Conservation (phyloP, 2,113 vertebrate species). For the Herpailurus yagouaroundi region DNA sequence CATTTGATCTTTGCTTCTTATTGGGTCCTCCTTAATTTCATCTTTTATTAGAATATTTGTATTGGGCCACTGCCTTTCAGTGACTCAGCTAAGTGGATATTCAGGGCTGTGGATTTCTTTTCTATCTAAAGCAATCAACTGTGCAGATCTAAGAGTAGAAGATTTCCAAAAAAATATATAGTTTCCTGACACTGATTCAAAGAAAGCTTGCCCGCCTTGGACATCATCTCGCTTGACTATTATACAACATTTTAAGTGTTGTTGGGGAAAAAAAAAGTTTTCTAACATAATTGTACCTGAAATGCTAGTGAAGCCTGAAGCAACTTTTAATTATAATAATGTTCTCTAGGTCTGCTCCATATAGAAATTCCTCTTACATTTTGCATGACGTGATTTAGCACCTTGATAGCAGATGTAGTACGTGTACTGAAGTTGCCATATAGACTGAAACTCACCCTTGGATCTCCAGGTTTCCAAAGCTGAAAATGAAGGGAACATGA, state of each 20-base stretch:
- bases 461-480: not conserved
- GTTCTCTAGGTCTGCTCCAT: not conserved
- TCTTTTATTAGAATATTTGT: slow-evolving; percentile 56
- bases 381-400: not conserved
- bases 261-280: not conserved
- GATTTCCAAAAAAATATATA: not conserved
- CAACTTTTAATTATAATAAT: not conserved
- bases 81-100: slow-evolving; percentile 45
- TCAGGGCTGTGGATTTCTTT: not conserved
- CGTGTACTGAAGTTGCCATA: not conserved
- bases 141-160: not conserved
- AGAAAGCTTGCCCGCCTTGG: not conserved
- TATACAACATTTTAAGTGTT: not conserved
- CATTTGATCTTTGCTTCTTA: slow-evolving; percentile 50
- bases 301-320: not conserved
- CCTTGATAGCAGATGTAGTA: not conserved
- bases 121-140: slow-evolving; percentile 15
- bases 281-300: not conserved
- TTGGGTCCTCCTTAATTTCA: slow-evolving; percentile 49
- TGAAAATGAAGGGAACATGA: not conserved
- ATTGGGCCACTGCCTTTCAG: slow-evolving; percentile 42
- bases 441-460: not conserved
- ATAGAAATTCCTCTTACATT: not conserved
- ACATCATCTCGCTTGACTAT: not conserved
- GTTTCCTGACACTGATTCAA: not conserved